phyloP scores from a whole-genome alignment of 2,888 invertebrate species.

The Drosophila neutralis region DNA sequence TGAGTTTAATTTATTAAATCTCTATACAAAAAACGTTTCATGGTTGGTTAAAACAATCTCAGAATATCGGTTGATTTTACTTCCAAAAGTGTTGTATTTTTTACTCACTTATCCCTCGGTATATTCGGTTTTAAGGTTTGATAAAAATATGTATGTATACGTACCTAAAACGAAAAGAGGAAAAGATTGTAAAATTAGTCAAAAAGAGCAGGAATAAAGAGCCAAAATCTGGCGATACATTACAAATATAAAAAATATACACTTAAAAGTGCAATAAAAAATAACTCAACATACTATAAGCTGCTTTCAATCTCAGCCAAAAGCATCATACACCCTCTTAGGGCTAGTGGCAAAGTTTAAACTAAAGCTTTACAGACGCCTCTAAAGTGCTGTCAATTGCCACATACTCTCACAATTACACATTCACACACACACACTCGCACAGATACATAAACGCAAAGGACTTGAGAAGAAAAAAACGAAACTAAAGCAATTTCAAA shows the following conservation, averaged over 20 bases:
- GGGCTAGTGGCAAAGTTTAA: slow-evolving; percentile 17
- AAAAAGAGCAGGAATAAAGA: background rate
- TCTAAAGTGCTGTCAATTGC: slow-evolving; percentile 49
- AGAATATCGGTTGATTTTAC: background rate
- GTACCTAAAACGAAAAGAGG: slow-evolving; percentile 65
- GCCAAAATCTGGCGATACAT: background rate
- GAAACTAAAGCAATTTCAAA: slow-evolving; percentile 72
- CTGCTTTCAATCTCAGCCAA: slow-evolving; percentile 37
- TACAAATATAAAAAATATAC: too few relatives aligned
- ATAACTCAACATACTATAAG: slow-evolving; percentile 53
- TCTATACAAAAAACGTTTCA: background rate
- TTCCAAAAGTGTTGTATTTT: background rate
- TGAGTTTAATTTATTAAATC: background rate
- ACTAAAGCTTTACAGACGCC: slow-evolving; percentile 31
- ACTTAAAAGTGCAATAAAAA: slow-evolving; percentile 59
- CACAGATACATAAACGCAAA: slow-evolving; percentile 10
- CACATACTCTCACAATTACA: slow-evolving; percentile 17
- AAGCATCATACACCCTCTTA: slow-evolving; percentile 9
- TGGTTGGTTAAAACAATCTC: background rate
- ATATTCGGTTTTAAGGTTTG: background rate
- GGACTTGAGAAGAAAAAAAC: slow-evolving; percentile 26
- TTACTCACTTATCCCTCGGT: slow-evolving; percentile 10
- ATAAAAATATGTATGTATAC: slow-evolving; percentile 46
- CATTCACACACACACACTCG: slow-evolving; percentile 2
- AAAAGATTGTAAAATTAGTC: slow-evolving; percentile 42